Evolutionary conservation across 2,888 invertebrate genomes (phyloP).

Genomic region (Patella depressa): DNA sequence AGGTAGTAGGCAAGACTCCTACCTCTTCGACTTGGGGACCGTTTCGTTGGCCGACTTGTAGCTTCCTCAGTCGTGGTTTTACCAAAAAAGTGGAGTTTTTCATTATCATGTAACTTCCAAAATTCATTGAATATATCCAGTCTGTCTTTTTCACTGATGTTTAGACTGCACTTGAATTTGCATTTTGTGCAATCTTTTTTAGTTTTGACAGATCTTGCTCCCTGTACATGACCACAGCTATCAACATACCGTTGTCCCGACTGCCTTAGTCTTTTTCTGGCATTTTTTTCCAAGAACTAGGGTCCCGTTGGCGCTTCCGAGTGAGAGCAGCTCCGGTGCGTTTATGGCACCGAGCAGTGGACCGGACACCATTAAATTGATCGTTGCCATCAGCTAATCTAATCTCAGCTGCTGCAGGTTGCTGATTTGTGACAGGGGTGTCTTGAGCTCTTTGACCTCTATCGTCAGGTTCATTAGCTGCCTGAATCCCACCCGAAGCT

Average conservation of each 20-base stretch:
- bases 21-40: neutral
- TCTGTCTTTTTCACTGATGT: neutral
- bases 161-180: neutral
- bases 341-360: neutral
- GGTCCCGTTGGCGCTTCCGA: neutral
- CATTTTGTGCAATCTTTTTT: neutral
- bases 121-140: neutral
- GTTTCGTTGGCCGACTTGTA: neutral
- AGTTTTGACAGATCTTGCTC: neutral
- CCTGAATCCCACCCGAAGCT: too few relatives aligned
- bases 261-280: neutral
- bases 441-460: too few relatives aligned
- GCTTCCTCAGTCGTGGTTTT: neutral
- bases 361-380: neutral
- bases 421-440: too few relatives aligned
- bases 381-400: too few relatives aligned
- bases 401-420: too few relatives aligned
- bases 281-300: neutral
- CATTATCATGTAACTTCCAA: neutral
- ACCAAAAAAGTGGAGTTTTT: neutral
- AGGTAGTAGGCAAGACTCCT: neutral
- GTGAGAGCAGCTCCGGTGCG: neutral
- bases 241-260: neutral
- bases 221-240: neutral
- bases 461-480: too few relatives aligned